phyloP scores from a whole-genome alignment of 2,113 vertebrate species.

The Oncorhynchus kisutch region DNA sequence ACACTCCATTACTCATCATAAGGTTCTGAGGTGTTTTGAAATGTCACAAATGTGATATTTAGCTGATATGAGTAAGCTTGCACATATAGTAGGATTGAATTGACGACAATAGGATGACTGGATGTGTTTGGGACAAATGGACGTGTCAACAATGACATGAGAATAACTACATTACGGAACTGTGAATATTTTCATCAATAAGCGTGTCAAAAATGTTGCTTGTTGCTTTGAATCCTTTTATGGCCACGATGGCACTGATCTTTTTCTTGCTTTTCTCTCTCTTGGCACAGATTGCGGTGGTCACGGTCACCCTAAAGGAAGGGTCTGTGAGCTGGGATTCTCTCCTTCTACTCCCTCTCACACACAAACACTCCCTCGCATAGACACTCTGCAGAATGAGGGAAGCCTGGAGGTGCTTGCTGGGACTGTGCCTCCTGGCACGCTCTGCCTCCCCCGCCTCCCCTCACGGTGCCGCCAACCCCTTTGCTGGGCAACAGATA shows the following conservation, averaged over 20 bases:
- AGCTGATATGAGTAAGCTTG: too few species aligned
- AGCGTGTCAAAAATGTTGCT: too few species aligned
- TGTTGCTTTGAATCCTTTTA: constrained; percentile 36
- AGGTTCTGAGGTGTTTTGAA: too few species aligned
- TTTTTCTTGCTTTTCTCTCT: constrained; percentile 39
- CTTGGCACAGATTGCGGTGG: constrained; percentile 36
- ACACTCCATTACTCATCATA: too few species aligned
- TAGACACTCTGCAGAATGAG: constrained; percentile 61
- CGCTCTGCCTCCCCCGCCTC: constrained; percentile 40
- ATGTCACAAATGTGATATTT: too few species aligned
- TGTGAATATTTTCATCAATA: too few species aligned
- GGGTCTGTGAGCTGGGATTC: constrained; percentile 18
- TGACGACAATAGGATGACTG: too few species aligned
- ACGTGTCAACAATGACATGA: too few species aligned
- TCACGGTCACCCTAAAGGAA: constrained; percentile 43
- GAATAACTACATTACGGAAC: too few species aligned
- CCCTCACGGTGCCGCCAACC: constrained; percentile 65
- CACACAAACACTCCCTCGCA: constrained; percentile 28
- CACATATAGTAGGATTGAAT: too few species aligned
- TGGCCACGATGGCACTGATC: constrained; percentile 50
- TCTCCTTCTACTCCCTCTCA: constrained; percentile 44
- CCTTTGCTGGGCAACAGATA: constrained; percentile 77
- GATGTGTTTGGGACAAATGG: too few species aligned
- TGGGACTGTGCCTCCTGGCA: constrained; percentile 74
- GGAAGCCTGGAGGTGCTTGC: constrained; percentile 67